Percentiles rank a stretch among this genome's conserved stretches.
Conservation (phyloP, 1,140 invertebrate species). For the Saxidomus purpurata region DNA sequence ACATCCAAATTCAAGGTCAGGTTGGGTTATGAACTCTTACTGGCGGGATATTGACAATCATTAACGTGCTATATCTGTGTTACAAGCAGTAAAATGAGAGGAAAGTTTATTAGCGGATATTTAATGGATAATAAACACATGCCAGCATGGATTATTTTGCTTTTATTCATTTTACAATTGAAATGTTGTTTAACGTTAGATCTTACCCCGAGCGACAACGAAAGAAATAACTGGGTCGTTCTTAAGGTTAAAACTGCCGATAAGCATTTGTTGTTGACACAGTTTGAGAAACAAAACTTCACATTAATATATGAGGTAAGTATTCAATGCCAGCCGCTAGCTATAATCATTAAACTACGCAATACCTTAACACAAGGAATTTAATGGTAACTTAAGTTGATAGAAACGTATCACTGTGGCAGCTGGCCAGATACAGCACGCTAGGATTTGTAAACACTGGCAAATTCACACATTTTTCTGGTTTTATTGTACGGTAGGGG, state of each 20-base stretch:
- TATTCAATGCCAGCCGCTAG: neutral
- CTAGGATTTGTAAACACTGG: no score
- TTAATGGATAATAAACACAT: neutral
- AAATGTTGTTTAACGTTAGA: neutral
- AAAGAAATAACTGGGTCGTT: neutral
- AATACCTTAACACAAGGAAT: no score
- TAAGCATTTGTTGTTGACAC: neutral
- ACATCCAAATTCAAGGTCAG: neutral
- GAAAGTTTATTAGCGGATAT: slow-evolving; percentile 11
- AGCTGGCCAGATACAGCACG: no score
- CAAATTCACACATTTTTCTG: no score
- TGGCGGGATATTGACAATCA: slow-evolving; percentile 14
- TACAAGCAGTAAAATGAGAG: neutral
- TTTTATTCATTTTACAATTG: neutral
- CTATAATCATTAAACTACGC: no score
- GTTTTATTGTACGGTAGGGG: no score
- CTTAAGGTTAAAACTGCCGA: neutral
- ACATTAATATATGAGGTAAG: neutral
- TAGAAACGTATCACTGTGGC: neutral
- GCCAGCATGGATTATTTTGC: neutral
- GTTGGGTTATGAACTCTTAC: neutral
- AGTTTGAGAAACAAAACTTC: neutral
- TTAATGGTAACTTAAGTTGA: no score
- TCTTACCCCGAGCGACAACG: no score
- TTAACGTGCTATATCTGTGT: neutral